Conservation (phyloP, 2,888 invertebrate species). For the Spodoptera picta region DNA sequence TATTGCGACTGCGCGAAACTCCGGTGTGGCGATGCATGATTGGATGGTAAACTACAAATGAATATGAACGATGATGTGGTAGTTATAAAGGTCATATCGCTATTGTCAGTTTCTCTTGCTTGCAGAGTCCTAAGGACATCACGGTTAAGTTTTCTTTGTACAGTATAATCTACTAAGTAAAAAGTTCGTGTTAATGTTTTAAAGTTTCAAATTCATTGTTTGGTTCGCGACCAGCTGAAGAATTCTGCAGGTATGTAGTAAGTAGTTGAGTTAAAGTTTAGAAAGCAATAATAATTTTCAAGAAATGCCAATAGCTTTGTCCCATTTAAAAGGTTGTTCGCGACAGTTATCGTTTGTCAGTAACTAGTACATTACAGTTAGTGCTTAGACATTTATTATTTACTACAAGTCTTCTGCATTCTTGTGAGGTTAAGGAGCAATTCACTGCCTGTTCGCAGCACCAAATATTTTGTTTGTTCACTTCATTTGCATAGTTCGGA, state of each 20-base stretch:
- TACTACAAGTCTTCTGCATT: constrained; percentile 16
- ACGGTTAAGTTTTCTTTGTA: constrained; percentile 28
- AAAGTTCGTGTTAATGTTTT: constrained; percentile 7
- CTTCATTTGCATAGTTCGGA: neutral
- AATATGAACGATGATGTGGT: constrained; percentile 25
- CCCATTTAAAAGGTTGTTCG: constrained; percentile 7
- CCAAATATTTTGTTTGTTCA: constrained; percentile 3
- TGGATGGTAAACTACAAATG: constrained; percentile 33
- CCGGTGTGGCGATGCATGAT: constrained; percentile 42
- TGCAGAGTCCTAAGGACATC: constrained; percentile 10
- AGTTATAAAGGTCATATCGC: constrained; percentile 20
- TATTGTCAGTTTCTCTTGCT: constrained; percentile 17
- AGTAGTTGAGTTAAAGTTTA: neutral
- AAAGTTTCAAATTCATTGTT: constrained; percentile 4
- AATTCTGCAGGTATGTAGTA: constrained; percentile 16
- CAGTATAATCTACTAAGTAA: constrained; percentile 36
- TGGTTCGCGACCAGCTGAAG: neutral
- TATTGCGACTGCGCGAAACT: constrained; percentile 42
- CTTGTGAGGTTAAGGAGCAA: constrained; percentile 20
- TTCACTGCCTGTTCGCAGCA: constrained; percentile 9
- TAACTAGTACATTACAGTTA: constrained; percentile 1
- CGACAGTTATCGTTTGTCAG: constrained; percentile 3
- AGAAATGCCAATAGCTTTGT: neutral
- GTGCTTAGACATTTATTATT: constrained; percentile 26
- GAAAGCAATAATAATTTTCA: neutral